Evolutionary conservation across 2,888 invertebrate genomes (phyloP).

Genomic region (Caenorhabditis zanzibari): DNA sequence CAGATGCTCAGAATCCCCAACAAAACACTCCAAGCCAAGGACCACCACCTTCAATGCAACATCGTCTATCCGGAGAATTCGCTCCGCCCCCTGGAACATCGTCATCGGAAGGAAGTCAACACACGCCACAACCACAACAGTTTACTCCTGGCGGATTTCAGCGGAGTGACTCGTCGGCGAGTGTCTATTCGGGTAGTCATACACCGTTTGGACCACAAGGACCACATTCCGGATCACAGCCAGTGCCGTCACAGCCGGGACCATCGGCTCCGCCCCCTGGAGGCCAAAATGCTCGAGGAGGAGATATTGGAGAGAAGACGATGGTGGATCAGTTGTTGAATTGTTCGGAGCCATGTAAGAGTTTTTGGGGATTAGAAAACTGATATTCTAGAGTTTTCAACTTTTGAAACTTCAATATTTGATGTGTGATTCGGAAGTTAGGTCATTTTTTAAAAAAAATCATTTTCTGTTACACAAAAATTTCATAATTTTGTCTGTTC

Average conservation of each 20-base stretch:
- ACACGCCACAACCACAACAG: neutral
- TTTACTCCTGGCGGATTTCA: conserved; percentile 45
- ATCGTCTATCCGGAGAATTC: conserved; percentile 60
- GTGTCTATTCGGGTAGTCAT: conserved; percentile 38
- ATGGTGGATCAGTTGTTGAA: conserved; percentile 48
- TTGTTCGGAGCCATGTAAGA: conserved; percentile 52
- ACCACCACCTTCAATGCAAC: conserved; percentile 39
- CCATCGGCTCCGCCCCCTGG: conserved; percentile 4
- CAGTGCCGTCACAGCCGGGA: conserved; percentile 29
- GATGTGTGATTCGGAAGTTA: no score
- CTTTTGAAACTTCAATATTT: neutral
- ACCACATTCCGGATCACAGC: neutral
- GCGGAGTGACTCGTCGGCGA: conserved; percentile 64
- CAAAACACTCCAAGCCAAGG: neutral
- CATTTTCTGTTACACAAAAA: no score
- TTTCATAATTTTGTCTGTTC: no score
- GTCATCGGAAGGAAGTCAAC: conserved; percentile 17
- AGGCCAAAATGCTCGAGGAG: neutral
- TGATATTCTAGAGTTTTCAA: neutral
- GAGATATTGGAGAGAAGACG: conserved; percentile 25
- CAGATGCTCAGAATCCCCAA: conserved; percentile 18
- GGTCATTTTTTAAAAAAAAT: no score
- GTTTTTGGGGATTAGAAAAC: no score
- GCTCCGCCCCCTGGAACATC: conserved; percentile 36
- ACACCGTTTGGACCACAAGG: conserved; percentile 33